phyloP scores from a whole-genome alignment of 2,113 vertebrate species.

The Rhabdornis inornatus region DNA sequence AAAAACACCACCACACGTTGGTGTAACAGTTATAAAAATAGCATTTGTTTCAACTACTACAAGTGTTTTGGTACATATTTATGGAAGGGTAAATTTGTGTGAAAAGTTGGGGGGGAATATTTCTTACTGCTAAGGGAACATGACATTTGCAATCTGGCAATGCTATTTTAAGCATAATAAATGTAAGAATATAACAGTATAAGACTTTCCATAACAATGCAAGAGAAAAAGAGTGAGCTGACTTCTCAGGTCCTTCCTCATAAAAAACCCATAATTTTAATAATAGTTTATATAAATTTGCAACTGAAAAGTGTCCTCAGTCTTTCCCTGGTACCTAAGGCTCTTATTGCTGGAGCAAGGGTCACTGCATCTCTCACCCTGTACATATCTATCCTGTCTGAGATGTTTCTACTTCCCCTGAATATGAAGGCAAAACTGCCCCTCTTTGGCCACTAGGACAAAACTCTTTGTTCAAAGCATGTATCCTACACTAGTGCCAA shows the following conservation, averaged over 20 bases:
- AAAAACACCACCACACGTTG: neutral
- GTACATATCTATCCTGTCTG: neutral
- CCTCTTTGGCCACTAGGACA: neutral
- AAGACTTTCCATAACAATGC: conserved; percentile 2
- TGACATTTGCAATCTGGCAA: conserved; percentile 40
- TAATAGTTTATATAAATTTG: neutral
- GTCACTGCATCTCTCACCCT: neutral
- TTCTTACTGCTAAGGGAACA: neutral
- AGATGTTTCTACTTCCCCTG: neutral
- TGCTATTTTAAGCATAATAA: conserved; percentile 41
- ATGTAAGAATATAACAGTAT: neutral
- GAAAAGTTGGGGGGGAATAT: neutral
- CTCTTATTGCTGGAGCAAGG: neutral
- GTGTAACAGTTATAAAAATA: conserved; percentile 47
- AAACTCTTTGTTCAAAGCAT: neutral
- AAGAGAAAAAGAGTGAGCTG: neutral
- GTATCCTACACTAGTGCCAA: neutral
- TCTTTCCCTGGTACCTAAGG: neutral
- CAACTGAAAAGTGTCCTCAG: neutral
- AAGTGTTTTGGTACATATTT: conserved; percentile 52
- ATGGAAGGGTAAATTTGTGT: conserved; percentile 24
- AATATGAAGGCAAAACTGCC: neutral
- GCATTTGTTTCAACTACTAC: conserved; percentile 43
- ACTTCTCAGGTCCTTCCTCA: neutral
- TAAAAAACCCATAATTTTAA: neutral